A percentile compares a stretch with the other conserved stretches of the same genome.
These are phyloP conservation scores for Tachycineta bicolor DNA, from an alignment of 2,113 vertebrate genomes.

Conservation along the genomic window DNA sequence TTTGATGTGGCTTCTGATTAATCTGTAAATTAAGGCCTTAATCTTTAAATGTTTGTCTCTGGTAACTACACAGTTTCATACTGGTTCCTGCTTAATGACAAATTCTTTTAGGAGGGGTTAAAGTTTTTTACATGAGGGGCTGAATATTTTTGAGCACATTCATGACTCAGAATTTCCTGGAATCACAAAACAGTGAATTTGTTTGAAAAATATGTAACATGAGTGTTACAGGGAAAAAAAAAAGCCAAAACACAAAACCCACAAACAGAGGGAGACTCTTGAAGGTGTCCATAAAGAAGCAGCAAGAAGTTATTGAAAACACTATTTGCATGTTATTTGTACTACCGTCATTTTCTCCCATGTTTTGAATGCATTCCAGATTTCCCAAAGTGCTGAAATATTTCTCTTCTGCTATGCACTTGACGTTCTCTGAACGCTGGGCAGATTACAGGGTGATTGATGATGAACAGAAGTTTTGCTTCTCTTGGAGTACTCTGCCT, in stretches of 20 bases:
- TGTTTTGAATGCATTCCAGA: neutral
- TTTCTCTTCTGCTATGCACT: neutral
- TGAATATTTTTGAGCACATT: neutral
- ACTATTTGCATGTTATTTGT: neutral
- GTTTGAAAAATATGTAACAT: neutral
- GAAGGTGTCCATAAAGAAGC: neutral
- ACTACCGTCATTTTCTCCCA: neutral
- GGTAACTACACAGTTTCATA: neutral
- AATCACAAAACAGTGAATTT: neutral
- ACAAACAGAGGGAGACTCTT: neutral
- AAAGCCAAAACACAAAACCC: neutral
- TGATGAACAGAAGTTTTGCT: neutral
- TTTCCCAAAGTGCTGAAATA: neutral
- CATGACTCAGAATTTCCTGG: constrained; percentile 35
- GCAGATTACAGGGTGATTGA: constrained; percentile 12
- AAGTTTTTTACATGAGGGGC: neutral
- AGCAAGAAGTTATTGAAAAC: neutral
- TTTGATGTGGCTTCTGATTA: neutral
- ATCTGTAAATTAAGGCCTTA: neutral
- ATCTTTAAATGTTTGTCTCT: neutral
- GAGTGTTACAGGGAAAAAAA: neutral
- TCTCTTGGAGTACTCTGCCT: neutral
- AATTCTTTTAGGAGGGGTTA: neutral
- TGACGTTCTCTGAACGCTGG: neutral
- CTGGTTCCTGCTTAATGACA: neutral